Percentiles rank a stretch among this genome's conserved stretches.
Conservation (phyloP, 2,113 vertebrate genomes). For the Rhynchopsitta pachyrhyncha region DNA sequence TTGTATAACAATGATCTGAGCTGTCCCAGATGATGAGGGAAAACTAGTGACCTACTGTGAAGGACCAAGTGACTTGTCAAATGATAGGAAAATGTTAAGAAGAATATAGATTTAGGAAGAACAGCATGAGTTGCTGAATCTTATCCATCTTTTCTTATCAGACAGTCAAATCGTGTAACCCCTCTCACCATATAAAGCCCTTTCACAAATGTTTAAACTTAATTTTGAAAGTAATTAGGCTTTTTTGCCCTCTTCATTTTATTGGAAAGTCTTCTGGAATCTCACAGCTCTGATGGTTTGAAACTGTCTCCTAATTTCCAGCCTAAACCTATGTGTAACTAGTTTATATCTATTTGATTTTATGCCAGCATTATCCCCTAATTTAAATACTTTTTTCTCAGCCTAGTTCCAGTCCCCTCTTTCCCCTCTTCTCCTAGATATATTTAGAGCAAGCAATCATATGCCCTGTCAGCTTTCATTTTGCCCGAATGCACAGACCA, state of each 20-base stretch:
- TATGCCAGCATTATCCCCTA: background rate
- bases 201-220: background rate
- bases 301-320: slow-evolving; percentile 11
- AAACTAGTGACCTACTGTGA: background rate
- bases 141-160: background rate
- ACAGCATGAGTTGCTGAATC: background rate
- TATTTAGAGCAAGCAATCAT: slow-evolving; percentile 57
- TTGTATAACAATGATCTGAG: background rate
- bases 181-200: background rate
- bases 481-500: slow-evolving; percentile 43
- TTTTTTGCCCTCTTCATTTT: background rate
- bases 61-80: background rate
- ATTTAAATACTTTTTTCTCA: slow-evolving; percentile 7
- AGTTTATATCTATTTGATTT: slow-evolving; percentile 14
- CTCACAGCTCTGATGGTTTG: background rate
- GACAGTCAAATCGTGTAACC: background rate
- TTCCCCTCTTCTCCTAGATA: background rate
- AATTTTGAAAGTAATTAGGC: background rate
- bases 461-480: slow-evolving; percentile 55
- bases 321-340: background rate
- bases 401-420: background rate
- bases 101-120: background rate
- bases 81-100: background rate
- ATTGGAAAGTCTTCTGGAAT: background rate
- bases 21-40: background rate